Conservation (phyloP, 2,113 vertebrate species). For the Phalacrocorax pelagicus region DNA sequence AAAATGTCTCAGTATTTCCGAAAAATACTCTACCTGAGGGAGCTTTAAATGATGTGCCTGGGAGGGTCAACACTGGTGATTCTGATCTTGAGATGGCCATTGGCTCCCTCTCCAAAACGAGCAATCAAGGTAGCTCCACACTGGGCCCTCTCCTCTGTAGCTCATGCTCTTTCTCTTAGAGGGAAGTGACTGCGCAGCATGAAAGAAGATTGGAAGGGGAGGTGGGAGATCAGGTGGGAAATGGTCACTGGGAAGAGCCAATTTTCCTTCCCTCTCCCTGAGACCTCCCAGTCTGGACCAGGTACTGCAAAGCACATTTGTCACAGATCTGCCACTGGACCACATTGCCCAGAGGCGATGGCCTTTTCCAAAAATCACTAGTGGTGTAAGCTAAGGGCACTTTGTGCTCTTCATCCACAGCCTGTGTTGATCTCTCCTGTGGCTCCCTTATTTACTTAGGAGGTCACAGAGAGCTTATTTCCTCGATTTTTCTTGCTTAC, state of each 20-base stretch:
- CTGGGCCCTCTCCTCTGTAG: neutral
- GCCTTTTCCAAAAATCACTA: neutral
- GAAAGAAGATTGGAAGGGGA: neutral
- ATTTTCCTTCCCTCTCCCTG: neutral
- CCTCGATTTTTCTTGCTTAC: neutral
- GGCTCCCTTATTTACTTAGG: neutral
- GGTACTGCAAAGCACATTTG: neutral
- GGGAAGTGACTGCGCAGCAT: neutral
- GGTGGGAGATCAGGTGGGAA: neutral
- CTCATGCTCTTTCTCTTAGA: neutral
- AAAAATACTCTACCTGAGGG: neutral
- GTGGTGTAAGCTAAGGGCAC: neutral
- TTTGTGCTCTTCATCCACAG: neutral
- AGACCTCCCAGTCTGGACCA: neutral
- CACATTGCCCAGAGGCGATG: rapidly evolving
- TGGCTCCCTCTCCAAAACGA: neutral
- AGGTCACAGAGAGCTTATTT: neutral
- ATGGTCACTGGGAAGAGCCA: neutral
- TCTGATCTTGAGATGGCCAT: neutral
- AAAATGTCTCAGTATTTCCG: neutral
- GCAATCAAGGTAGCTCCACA: neutral
- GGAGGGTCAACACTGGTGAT: neutral
- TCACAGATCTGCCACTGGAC: neutral
- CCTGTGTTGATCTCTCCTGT: neutral
- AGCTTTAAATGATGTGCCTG: neutral